Base-by-base conservation (phyloP, 2,888 invertebrate genomes). In the Drosophila ustulata region DNA sequence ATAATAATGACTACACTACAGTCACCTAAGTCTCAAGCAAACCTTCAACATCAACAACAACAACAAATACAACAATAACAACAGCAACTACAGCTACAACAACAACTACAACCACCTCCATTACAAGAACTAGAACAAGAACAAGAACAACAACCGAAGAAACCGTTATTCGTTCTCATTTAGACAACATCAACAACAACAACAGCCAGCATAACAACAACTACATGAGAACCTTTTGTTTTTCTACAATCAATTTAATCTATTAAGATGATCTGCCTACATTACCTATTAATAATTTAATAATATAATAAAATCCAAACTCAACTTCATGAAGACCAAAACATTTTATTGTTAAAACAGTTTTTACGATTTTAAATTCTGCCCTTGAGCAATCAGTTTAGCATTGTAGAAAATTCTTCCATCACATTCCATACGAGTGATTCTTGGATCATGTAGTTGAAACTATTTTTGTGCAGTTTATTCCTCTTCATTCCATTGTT, bases 1-100 rank as follows among this genome's bases (percentile, higher is more conserved):
- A 75, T 9, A 37, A 37, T 43, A 61, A 53, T 18, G 18, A 78
- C 66, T 72, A 80, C 68, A 81, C 71, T 32, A 80, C 78, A 80
- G 72, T 80, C 80, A 81, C 78, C 78, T 18, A 74, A 64, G 49
- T 61, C 58, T 53, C 26, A 56, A 56, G 61, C 71, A 82, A 55
- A 53, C 51, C 53, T 34, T 51, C 70, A 80, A 75, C 71, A 71
- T 37, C 47, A 63, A 73, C 53, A 43, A 71, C 53, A 59, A 59
- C 52, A 49, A 68, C 61, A 47, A 67, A 68, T 9, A 71, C 79
- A 71, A 41, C 52, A 77, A 66, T 34, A 71, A 61, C 53, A 77
- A 53, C 61, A 34, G 49, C 66, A 59, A 57, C 47, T 53, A 52
- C 66, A 77, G 62, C 77, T 50, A 56, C 59, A 63, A 59, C 59